Evolutionary conservation across 2,888 invertebrate genomes (phyloP).

Genomic region (Osmoderma eremita): DNA sequence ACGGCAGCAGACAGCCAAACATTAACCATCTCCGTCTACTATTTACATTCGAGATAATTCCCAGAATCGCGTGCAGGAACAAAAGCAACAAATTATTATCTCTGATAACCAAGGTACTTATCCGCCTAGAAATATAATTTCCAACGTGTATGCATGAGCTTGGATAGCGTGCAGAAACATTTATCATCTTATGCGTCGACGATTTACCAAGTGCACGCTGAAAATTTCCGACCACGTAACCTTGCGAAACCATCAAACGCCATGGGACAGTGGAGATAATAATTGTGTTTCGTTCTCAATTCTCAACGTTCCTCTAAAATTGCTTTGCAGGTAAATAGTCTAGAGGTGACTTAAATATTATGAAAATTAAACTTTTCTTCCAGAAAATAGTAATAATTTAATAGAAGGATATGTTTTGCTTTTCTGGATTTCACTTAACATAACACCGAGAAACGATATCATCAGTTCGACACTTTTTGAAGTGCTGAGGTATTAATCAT

Average conservation of each 20-base stretch:
- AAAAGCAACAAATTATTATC: constrained; percentile 30
- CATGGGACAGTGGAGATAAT: too few relatives aligned
- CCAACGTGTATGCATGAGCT: constrained; percentile 31
- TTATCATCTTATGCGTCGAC: constrained; percentile 21
- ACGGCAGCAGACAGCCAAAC: constrained; percentile 13
- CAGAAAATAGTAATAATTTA: too few relatives aligned
- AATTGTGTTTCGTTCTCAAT: too few relatives aligned
- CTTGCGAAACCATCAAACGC: background rate
- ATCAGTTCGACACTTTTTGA: too few relatives aligned
- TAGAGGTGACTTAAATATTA: too few relatives aligned
- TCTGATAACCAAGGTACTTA: constrained; percentile 32
- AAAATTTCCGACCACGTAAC: background rate
- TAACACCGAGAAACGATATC: too few relatives aligned
- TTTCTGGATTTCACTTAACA: too few relatives aligned
- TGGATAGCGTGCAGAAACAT: constrained; percentile 35
- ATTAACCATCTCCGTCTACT: constrained; percentile 30
- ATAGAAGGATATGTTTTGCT: too few relatives aligned
- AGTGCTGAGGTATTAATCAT: too few relatives aligned
- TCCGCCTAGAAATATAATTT: constrained; percentile 30
- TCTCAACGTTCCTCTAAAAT: too few relatives aligned
- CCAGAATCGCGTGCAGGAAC: constrained; percentile 30
- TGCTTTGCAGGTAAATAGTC: too few relatives aligned
- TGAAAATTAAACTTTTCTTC: too few relatives aligned
- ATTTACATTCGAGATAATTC: constrained; percentile 38
- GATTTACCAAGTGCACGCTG: constrained; percentile 6